Percentiles rank a stretch among this genome's conserved stretches.
These are phyloP conservation scores for Lasioglossum zephyrum DNA, from an alignment of 2,888 invertebrate genomes.

Conservation along the genomic window DNA sequence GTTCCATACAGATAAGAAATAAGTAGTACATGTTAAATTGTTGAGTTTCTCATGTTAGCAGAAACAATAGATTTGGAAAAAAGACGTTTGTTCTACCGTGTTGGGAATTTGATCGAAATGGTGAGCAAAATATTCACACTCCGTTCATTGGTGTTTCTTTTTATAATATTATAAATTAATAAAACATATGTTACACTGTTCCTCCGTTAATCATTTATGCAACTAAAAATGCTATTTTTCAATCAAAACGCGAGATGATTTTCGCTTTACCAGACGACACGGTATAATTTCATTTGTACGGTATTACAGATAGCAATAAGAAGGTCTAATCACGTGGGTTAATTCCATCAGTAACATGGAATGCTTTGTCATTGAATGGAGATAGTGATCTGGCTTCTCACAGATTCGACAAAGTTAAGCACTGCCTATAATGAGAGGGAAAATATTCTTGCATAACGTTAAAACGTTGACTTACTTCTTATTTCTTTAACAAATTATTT, in stretches of 20 bases:
- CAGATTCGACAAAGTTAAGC: not conserved
- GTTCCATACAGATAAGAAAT: not conserved
- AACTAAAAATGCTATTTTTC: not conserved
- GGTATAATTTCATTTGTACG: not conserved
- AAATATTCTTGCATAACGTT: not conserved
- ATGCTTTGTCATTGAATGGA: not conserved
- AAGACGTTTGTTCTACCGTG: not conserved
- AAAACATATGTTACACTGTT: not conserved
- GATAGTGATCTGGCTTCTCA: not conserved
- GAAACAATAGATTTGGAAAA: not conserved
- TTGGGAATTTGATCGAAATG: slow-evolving; percentile 13
- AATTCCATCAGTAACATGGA: not conserved
- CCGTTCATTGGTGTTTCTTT: no score
- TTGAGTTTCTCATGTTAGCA: not conserved
- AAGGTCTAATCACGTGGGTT: not conserved
- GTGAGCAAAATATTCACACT: slow-evolving; percentile 24
- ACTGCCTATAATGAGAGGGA: not conserved
- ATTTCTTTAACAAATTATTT: not conserved
- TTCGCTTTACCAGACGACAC: no score
- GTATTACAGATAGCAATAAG: not conserved
- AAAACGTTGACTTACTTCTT: not conserved
- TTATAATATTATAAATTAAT: no score
- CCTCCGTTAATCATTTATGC: not conserved
- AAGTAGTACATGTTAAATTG: not conserved
- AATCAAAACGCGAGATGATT: not conserved